Evolutionary conservation across 2,888 invertebrate genomes (phyloP).

Genomic region (Nebria salina): DNA sequence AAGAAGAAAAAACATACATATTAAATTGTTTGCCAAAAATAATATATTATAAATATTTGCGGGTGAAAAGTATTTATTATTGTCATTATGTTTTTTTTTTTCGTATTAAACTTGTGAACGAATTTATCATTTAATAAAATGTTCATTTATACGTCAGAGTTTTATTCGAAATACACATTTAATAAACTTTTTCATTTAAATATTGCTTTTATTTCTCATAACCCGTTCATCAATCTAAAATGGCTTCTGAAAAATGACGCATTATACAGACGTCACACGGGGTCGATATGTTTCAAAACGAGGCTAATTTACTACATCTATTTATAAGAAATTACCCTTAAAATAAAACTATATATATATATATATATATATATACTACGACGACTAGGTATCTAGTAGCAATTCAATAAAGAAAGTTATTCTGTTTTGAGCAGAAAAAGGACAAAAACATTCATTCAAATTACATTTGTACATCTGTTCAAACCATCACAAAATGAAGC

Average conservation of each 20-base stretch:
- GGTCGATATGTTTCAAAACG: too few species aligned
- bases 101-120: not conserved
- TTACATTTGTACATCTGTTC: too few species aligned
- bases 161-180: constrained; percentile 1
- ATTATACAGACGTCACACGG: too few species aligned
- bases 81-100: not conserved
- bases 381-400: too few species aligned
- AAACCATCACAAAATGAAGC: not conserved
- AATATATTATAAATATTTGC: constrained; percentile 1
- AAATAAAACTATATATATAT: too few species aligned
- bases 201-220: not conserved
- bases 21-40: constrained; percentile 1
- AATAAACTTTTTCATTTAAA: not conserved
- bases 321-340: too few species aligned
- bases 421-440: too few species aligned
- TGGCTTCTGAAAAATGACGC: too few species aligned
- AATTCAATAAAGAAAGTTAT: too few species aligned
- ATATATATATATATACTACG: too few species aligned
- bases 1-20: not conserved
- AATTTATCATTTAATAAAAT: constrained; percentile 1
- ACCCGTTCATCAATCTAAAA: not conserved
- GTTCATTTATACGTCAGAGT: constrained; percentile 1
- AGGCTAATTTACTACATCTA: too few species aligned
- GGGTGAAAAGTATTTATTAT: constrained; percentile 1
- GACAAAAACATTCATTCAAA: too few species aligned